These are phyloP conservation scores for Dynastes maya DNA, from an alignment of 2,888 invertebrate genomes.

Conservation along the genomic window DNA sequence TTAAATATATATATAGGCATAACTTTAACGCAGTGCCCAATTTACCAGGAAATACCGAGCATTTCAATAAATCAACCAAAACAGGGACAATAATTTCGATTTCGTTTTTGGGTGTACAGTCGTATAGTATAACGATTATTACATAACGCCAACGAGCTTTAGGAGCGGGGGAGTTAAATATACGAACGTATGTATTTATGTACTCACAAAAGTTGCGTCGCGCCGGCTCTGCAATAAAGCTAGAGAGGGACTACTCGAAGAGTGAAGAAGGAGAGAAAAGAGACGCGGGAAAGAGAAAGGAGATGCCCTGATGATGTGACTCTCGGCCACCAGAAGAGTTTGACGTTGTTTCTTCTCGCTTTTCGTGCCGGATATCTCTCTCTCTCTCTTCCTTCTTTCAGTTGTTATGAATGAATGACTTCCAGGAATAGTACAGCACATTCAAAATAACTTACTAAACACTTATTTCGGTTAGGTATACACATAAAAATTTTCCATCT, in stretches of 20 bases:
- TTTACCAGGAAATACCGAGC: too few species aligned
- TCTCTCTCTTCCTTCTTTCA: constrained; percentile 56
- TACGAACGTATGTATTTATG: not conserved
- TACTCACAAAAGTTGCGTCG: not conserved
- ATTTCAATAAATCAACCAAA: too few species aligned
- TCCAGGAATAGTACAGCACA: constrained; percentile 61
- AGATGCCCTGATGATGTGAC: not conserved
- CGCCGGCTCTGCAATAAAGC: not conserved
- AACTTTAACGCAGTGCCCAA: too few species aligned
- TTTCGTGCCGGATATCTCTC: constrained; percentile 44
- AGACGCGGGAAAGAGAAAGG: too few species aligned
- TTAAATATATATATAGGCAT: too few species aligned
- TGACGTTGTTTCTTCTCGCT: constrained; percentile 28
- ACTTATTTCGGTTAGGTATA: constrained; percentile 27
- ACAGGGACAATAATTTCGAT: too few species aligned
- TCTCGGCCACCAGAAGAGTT: not conserved
- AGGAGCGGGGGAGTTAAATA: not conserved
- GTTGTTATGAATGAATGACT: constrained; percentile 62
- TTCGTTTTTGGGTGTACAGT: not conserved
- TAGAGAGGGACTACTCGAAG: not conserved
- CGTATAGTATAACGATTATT: too few species aligned
- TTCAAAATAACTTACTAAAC: constrained; percentile 55
- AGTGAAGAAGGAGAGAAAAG: too few species aligned
- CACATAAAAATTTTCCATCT: constrained; percentile 39
- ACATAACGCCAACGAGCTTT: too few species aligned